Base-by-base conservation (phyloP, 2,888 invertebrate species). In the Exephanes ischioxanthus region DNA sequence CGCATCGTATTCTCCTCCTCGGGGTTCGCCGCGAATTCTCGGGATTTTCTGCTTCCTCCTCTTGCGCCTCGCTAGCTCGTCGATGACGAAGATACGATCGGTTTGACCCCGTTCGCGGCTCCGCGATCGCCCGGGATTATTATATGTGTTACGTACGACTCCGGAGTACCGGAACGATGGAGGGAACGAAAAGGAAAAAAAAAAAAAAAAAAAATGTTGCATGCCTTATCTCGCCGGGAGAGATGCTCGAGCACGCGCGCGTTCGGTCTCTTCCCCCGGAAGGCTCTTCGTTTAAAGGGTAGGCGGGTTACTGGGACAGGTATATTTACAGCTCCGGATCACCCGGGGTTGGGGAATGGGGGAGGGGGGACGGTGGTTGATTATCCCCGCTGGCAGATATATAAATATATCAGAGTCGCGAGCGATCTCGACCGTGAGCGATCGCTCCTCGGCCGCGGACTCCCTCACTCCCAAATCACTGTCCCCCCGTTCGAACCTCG, bases 101-200 rank as follows among this genome's bases (percentile, higher is more conserved):
- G 86, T 87, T 84, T 85, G 88, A 88, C 88, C 88, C 82, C 85
- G 82, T 88, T 87, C 73, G 61, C 63, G 55, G 82, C 85, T 78
- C 53, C 78, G 81, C 55, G 81, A 70, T 85, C 70, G 48, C 26
- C 19, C 63, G 26, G 73, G 70, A 79, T 79, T 85, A 78, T 85
- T 79, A 85, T 67, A 26, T 51, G 70, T 33, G 53, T 76, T 61
- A 75, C 78, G 85, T 82, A 63, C 63, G 33, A 70, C 45, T 37
- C 63, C 53, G 68, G 19, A 33, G 53, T 2, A 45, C 66, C 19
- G 48, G 66, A 63, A 48, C 19, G 63, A 19, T 33, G 30, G 26
- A 6, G 9, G 41, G 41, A 41, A 41, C 11, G 3, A 53, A 53
- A 30, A 63, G 55, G 19, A 26, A 61, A 77, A 72, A 77, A 83